These are phyloP conservation scores for Lasioglossum marginatum DNA, from an alignment of 2,888 invertebrate species.

Conservation along the genomic window DNA sequence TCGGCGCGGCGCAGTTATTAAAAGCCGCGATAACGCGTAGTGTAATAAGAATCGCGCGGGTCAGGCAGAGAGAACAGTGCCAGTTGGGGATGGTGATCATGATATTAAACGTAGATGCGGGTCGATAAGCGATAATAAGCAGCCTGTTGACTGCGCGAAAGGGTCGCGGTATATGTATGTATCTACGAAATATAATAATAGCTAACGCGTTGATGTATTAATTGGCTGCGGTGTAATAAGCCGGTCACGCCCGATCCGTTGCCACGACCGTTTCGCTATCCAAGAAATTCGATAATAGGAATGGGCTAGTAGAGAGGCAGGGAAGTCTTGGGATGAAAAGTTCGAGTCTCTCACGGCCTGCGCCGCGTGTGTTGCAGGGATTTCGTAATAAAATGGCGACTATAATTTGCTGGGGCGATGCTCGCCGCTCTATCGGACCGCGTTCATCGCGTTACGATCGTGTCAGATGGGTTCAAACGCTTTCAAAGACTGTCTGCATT, in stretches of 20 bases:
- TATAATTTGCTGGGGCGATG: conserved; percentile 67
- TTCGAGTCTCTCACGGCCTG: conserved; percentile 64
- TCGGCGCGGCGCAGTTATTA: conserved; percentile 1
- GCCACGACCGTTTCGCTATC: conserved; percentile 23
- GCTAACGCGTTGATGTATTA: conserved; percentile 46
- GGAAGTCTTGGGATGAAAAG: conserved; percentile 56
- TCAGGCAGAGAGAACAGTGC: neutral
- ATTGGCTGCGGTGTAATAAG: conserved; percentile 48
- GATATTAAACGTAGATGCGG: conserved; percentile 41
- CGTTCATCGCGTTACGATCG: conserved; percentile 60
- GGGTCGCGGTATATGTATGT: neutral
- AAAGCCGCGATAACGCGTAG: conserved; percentile 7
- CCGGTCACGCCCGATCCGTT: conserved; percentile 30
- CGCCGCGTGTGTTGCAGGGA: conserved; percentile 52
- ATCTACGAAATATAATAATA: conserved; percentile 23
- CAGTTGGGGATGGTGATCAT: conserved; percentile 17
- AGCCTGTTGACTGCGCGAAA: neutral
- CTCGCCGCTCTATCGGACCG: conserved; percentile 60
- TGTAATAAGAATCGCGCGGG: conserved; percentile 21
- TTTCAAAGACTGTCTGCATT: conserved; percentile 48
- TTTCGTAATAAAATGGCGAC: conserved; percentile 66
- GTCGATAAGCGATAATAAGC: conserved; percentile 55
- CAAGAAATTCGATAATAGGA: conserved; percentile 50
- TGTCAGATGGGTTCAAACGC: conserved; percentile 50
- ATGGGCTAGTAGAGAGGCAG: neutral